Conservation (phyloP, 2,888 invertebrate species). For the Sinohyriopsis cumingii region DNA sequence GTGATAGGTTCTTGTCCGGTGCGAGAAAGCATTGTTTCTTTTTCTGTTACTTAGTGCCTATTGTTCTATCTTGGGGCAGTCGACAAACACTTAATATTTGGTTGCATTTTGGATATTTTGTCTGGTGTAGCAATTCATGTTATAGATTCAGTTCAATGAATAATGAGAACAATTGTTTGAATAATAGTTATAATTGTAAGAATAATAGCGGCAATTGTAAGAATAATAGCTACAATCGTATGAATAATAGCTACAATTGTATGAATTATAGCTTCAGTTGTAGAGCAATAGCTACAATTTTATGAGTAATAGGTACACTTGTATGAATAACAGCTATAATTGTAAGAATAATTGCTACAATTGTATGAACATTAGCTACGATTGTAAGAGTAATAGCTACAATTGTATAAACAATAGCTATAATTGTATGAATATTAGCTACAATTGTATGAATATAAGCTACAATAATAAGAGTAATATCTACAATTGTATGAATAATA, state of each 20-base stretch:
- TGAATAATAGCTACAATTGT: slow-evolving; percentile 4
- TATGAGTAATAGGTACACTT: too few species aligned
- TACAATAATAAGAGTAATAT: slow-evolving; percentile 4
- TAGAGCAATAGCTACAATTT: too few species aligned
- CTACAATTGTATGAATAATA: background rate
- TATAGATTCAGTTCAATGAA: background rate
- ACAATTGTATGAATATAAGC: slow-evolving; percentile 8
- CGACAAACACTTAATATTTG: too few species aligned
- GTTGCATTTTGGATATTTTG: too few species aligned
- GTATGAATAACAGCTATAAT: too few species aligned
- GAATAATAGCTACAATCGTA: slow-evolving; percentile 8
- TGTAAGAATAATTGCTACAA: too few species aligned
- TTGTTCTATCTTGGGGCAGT: too few species aligned
- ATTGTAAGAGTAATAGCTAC: background rate
- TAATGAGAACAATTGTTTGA: slow-evolving; percentile 7
- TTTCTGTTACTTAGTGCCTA: too few species aligned
- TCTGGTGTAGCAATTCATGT: too few species aligned
- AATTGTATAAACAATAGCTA: slow-evolving; percentile 4
- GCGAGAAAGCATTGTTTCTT: too few species aligned
- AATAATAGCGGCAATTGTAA: slow-evolving; percentile 9
- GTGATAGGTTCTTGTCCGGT: too few species aligned
- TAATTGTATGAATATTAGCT: slow-evolving; percentile 9
- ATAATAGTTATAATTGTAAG: slow-evolving; percentile 8
- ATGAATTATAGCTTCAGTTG: background rate
- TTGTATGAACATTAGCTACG: too few species aligned